Conservation (phyloP, 2,888 invertebrate species). For the Andrena chrysosceles region DNA sequence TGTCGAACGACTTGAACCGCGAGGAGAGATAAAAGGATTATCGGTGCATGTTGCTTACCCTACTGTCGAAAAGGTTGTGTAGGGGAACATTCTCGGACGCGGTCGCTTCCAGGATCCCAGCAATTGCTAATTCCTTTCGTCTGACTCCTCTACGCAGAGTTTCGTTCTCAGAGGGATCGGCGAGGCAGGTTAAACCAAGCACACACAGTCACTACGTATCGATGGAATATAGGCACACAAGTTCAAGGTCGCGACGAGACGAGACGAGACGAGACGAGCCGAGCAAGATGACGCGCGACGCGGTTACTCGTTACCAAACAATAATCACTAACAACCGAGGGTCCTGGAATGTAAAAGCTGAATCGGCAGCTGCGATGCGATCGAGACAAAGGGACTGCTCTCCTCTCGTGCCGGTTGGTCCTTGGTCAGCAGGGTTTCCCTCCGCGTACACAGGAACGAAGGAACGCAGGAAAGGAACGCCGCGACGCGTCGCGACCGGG, state of each 20-base stretch:
- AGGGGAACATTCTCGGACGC: slow-evolving; percentile 80
- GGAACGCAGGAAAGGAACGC: slow-evolving; percentile 26
- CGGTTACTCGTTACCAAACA: slow-evolving; percentile 7
- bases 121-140: slow-evolving; percentile 12
- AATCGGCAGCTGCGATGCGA: not conserved
- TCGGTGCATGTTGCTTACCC: slow-evolving; percentile 74
- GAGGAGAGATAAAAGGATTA: not conserved
- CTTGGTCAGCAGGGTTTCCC: slow-evolving; percentile 23
- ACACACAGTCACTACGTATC: slow-evolving; percentile 43
- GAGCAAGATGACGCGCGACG: not conserved
- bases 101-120: slow-evolving; percentile 59
- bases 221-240: slow-evolving; percentile 60
- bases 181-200: slow-evolving; percentile 58
- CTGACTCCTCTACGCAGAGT: slow-evolving; percentile 7
- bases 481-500: slow-evolving; percentile 13
- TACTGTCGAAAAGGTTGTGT: slow-evolving; percentile 83
- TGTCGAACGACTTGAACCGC: slow-evolving; percentile 42
- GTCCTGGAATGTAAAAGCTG: not conserved
- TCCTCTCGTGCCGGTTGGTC: slow-evolving; percentile 16
- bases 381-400: slow-evolving; percentile 53
- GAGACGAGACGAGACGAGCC: slow-evolving; percentile 27
- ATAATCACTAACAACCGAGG: slow-evolving; percentile 10
- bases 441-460: slow-evolving; percentile 19
- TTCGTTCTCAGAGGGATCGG: slow-evolving; percentile 35
- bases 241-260: slow-evolving; percentile 68